Percentiles rank a stretch among this genome's conserved stretches.
phyloP scores from a whole-genome alignment of 2,797 vertebrate genomes.

The Rhabdophis nuchalis region DNA sequence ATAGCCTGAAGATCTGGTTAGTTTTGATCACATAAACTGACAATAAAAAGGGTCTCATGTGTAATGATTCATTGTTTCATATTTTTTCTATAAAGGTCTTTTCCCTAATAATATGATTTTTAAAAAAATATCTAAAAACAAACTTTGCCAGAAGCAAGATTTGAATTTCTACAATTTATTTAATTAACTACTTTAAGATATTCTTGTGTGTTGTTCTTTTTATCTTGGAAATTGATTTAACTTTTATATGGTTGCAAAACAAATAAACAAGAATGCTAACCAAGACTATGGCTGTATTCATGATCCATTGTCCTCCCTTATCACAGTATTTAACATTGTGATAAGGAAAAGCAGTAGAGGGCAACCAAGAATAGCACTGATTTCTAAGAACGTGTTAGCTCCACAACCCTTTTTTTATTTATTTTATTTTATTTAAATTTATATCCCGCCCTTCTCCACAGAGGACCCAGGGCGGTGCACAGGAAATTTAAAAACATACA shows the following conservation, averaged over 20 bases:
- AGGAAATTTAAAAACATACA: too few relatives aligned
- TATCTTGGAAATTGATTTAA: conserved; percentile 38
- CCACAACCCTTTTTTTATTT: too few relatives aligned
- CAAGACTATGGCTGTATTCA: conserved; percentile 29
- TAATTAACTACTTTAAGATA: conserved; percentile 38
- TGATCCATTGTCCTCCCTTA: conserved; percentile 43
- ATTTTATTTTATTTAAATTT: too few relatives aligned
- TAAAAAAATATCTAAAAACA: conserved; percentile 7
- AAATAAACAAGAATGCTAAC: conserved; percentile 53
- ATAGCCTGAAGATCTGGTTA: background rate
- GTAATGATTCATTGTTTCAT: conserved; percentile 33
- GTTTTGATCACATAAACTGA: conserved; percentile 18
- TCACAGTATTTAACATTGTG: conserved; percentile 27
- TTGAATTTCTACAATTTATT: conserved; percentile 30
- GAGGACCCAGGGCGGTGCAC: too few relatives aligned
- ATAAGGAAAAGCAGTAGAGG: background rate
- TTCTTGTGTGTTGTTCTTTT: conserved; percentile 33
- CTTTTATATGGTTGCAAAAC: conserved; percentile 22
- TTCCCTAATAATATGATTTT: background rate
- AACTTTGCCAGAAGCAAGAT: conserved; percentile 32
- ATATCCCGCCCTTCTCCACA: too few relatives aligned
- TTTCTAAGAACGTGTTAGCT: conserved; percentile 38
- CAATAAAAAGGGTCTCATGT: conserved; percentile 29
- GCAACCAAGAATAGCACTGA: background rate
- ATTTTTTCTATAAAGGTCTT: conserved; percentile 15